A percentile compares a stretch with the other conserved stretches of the same genome.
Conservation (phyloP, 1,140 invertebrate genomes). For the Dryas iulia region DNA sequence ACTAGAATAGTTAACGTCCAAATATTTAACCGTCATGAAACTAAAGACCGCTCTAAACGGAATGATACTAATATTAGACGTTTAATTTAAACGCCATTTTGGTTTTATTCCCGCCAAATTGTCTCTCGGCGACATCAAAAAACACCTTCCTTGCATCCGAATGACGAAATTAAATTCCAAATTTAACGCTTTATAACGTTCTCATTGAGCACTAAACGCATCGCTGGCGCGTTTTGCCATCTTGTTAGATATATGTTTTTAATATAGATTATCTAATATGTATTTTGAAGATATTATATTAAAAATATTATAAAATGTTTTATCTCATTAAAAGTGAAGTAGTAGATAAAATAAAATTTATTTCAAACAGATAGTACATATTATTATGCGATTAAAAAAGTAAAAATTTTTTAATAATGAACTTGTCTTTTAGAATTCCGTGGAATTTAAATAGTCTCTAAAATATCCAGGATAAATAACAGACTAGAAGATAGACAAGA, state of each 20-base stretch:
- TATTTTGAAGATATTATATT: neutral
- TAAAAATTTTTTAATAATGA: too few relatives aligned
- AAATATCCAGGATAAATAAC: too few relatives aligned
- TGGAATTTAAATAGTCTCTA: too few relatives aligned
- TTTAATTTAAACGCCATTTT: conserved; percentile 34
- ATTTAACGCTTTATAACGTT: conserved; percentile 65
- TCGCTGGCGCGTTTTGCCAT: conserved; percentile 9
- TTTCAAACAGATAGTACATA: too few relatives aligned
- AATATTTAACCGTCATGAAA: neutral
- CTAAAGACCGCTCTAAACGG: neutral
- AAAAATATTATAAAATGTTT: too few relatives aligned
- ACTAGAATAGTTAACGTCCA: neutral
- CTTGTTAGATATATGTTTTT: neutral
- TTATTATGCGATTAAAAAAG: too few relatives aligned
- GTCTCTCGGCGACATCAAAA: conserved; percentile 43
- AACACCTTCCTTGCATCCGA: conserved; percentile 58
- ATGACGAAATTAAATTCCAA: conserved; percentile 69
- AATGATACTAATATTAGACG: conserved; percentile 14
- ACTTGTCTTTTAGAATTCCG: too few relatives aligned
- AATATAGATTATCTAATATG: neutral
- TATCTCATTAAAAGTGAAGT: too few relatives aligned
- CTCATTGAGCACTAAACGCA: conserved; percentile 47
- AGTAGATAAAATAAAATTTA: too few relatives aligned
- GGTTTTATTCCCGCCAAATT: conserved; percentile 42
- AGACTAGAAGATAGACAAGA: too few relatives aligned